A percentile compares a stretch with the other conserved stretches of the same genome.
Conservation (phyloP, 2,888 invertebrate species). For the Cantharis nigra region DNA sequence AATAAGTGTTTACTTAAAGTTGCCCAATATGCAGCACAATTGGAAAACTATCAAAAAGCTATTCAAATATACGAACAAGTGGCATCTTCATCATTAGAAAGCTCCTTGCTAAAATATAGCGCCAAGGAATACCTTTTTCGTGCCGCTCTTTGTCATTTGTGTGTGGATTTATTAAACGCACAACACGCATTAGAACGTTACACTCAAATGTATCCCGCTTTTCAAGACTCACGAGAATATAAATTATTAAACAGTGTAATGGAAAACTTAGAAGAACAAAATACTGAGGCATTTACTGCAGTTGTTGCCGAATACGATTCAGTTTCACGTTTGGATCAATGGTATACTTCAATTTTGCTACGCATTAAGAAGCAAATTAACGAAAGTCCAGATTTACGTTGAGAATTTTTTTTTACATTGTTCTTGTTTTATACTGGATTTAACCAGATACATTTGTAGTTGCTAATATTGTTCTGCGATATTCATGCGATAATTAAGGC, state of each 20-base stretch:
- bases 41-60: constrained; percentile 96
- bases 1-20: constrained; percentile 98
- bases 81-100: constrained; percentile 90
- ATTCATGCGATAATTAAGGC: too few relatives aligned
- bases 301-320: constrained; percentile 95
- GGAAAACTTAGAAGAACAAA: constrained; percentile 92
- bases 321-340: constrained; percentile 94
- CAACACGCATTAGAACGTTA: constrained; percentile 94
- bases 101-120: constrained; percentile 94
- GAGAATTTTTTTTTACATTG: constrained; percentile 38
- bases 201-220: constrained; percentile 91
- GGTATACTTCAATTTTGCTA: constrained; percentile 94
- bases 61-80: constrained; percentile 97
- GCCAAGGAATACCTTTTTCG: constrained; percentile 99
- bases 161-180: constrained; percentile 92
- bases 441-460: constrained; percentile 20
- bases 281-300: constrained; percentile 94
- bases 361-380: constrained; percentile 93
- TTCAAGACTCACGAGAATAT: constrained; percentile 93
- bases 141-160: constrained; percentile 94
- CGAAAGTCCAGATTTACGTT: constrained; percentile 80
- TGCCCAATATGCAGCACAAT: constrained; percentile 94
- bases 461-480: constrained; percentile 20
- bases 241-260: constrained; percentile 87
- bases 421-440: constrained; percentile 4